Base-by-base conservation (phyloP, 2,113 vertebrate genomes). In the Lampris incognitus region DNA sequence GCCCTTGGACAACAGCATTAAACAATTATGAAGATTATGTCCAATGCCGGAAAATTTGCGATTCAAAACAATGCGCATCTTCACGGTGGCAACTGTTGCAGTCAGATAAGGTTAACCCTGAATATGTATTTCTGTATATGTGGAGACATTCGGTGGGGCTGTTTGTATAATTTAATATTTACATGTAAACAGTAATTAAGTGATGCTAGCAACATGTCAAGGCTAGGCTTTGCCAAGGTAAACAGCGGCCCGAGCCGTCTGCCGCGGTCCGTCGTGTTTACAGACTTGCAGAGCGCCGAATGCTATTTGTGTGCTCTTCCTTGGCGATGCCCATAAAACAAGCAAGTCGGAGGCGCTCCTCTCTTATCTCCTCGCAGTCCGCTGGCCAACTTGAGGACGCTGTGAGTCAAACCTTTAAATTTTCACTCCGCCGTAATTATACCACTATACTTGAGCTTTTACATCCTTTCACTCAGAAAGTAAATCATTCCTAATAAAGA, bases 401-500 rank as follows among this genome's bases (percentile, higher is more conserved):
- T 93, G 92, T 89, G 92, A 94, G 93, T 94, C 93, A 93, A 93
- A 94, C 92, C 92, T 93, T 93, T 92, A 94, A 92, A 94, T 94
- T 94, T 94, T 92, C 88, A 93, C 92, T 92, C 85, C 79, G 82
- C 88, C 81, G 85, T 95, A 94, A 94, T 94, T 94, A 93, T 90
- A 79, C 82, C 57, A 79, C 87, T 92, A 94, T 94, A 94, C 92
- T 93, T 90, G 89, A 91, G 92, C 93, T 94, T 94, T 95, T 94
- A 95, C 94, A 93, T 93, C 92, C 93, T 94, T 93, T 93, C 91
- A 92, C 92, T 90, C 90, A 76, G 93, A 94, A 92, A 93, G 92
- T 94, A 94, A 94, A 95, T 94, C 90, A 94, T 92, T 92, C 87
- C 93, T 93, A 94, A 94, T 94, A 94, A 95, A 94, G 94, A 88